A percentile compares a stretch with the other conserved stretches of the same genome.
These are phyloP conservation scores for Pogonomyrmex californicus DNA, from an alignment of 1,140 invertebrate genomes.

Conservation along the genomic window DNA sequence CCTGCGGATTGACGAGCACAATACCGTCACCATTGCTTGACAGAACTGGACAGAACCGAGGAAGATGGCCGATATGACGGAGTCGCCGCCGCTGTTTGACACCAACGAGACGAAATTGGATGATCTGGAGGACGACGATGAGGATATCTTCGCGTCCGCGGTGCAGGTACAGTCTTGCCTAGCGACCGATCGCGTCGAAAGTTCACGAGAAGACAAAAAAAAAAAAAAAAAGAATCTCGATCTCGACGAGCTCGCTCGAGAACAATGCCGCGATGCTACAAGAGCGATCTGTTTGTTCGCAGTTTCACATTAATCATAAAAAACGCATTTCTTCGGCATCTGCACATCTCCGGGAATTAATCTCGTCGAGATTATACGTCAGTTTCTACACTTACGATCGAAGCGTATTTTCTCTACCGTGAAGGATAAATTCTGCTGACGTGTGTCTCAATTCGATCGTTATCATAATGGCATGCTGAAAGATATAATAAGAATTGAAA, in stretches of 20 bases:
- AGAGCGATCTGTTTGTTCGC: neutral
- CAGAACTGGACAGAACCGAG: slow-evolving; percentile 86
- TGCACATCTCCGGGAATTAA: neutral
- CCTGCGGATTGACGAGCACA: slow-evolving; percentile 53
- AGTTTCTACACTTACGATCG: neutral
- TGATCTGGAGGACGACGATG: slow-evolving; percentile 91
- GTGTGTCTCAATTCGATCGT: neutral
- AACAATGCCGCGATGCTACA: neutral
- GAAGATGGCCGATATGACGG: slow-evolving; percentile 89
- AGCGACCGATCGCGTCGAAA: neutral
- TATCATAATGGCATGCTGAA: neutral
- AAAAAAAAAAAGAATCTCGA: neutral
- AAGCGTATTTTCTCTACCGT: neutral
- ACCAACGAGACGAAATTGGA: slow-evolving; percentile 89
- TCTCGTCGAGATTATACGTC: neutral
- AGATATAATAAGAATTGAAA: neutral
- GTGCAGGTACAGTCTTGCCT: slow-evolving; percentile 88
- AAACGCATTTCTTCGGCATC: neutral
- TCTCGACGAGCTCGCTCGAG: neutral
- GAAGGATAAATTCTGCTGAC: neutral
- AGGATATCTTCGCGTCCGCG: slow-evolving; percentile 93
- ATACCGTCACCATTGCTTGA: slow-evolving; percentile 71
- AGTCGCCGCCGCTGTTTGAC: slow-evolving; percentile 91
- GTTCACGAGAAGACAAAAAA: neutral
- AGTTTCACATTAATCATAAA: neutral